Base-by-base conservation (phyloP, 2,888 invertebrate genomes). In the Neocrepidodera transversa region DNA sequence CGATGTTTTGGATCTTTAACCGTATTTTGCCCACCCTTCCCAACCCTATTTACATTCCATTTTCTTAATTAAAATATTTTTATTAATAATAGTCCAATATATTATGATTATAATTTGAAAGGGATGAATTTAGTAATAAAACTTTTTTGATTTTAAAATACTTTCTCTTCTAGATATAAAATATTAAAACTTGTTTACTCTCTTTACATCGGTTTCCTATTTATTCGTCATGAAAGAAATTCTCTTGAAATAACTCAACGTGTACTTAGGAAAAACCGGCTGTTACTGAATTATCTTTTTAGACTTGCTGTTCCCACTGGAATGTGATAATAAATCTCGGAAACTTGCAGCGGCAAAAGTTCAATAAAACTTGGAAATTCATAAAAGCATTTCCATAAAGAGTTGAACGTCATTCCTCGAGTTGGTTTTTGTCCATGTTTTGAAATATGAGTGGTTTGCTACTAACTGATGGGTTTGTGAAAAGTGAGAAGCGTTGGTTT, bases 341-440 rank as follows among this genome's bases (percentile, higher is more conserved):
- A 35, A 13, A 6, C 45, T 43, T 35, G 16, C 20, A 32, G 23
- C 23, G 14, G 35, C 43, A 53, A 53, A 53, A 43, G 53, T 43
- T 53, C 53, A 45, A 53, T 45, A 43, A 30, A 36, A 53, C 53
- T 42, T 32, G 43, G 32, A 16, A 42, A 53, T 43, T 53, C 35
- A 53, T 43, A 32, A 43, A 53, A 45, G 53, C 53, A 45, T 53
- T 30, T 43, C 43, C 53, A 53, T 53, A 53, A 53, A 43, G 53
- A 43, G 53, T 32, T 52, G 35, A 30, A 26, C 48, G 48, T 35
- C 32, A 48, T 32, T 48, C 32, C 32, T 32, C 18, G 32, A 48
- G 48, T 48, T 48, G 30, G 35, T 30, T 48, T 48, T 32, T 17
- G 32, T 48, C 20, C n/a, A 16, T 17, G 35, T 32, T 48, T 32